These are phyloP conservation scores for Copidosoma floridanum DNA, from an alignment of 1,140 invertebrate species.

Conservation along the genomic window DNA sequence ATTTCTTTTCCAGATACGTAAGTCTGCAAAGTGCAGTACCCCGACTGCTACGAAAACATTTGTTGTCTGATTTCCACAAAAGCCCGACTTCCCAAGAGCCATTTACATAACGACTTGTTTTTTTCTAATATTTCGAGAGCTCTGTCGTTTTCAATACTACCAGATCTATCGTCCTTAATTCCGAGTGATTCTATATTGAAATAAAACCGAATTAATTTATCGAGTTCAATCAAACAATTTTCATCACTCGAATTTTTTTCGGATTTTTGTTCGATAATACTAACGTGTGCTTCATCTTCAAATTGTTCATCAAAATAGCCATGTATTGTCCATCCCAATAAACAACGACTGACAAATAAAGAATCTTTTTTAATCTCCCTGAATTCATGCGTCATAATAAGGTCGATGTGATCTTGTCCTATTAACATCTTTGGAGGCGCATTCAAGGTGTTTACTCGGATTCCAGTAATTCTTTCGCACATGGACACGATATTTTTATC, in stretches of 20 bases:
- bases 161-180: not conserved
- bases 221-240: no score
- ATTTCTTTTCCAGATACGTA: constrained; percentile 13
- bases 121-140: not conserved
- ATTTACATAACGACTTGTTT: not conserved
- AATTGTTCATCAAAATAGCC: not conserved
- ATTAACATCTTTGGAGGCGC: constrained; percentile 8
- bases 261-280: no score
- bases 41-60: not conserved
- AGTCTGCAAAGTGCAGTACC: constrained; percentile 17
- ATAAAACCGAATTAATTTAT: no score
- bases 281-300: no score
- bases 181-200: no score
- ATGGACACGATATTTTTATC: no score
- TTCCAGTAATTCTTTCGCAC: no score
- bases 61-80: constrained; percentile 21
- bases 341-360: not conserved
- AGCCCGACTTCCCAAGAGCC: constrained; percentile 29
- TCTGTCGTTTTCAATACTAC: not conserved
- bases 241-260: no score
- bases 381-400: not conserved
- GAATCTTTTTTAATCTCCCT: not conserved
- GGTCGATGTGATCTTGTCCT: constrained; percentile 15
- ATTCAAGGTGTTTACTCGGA: no score
- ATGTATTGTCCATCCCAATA: not conserved